Percentiles rank a stretch among this genome's conserved stretches.
Conservation (phyloP, 2,113 vertebrate species). For the Chloropsis cyanopogon region DNA sequence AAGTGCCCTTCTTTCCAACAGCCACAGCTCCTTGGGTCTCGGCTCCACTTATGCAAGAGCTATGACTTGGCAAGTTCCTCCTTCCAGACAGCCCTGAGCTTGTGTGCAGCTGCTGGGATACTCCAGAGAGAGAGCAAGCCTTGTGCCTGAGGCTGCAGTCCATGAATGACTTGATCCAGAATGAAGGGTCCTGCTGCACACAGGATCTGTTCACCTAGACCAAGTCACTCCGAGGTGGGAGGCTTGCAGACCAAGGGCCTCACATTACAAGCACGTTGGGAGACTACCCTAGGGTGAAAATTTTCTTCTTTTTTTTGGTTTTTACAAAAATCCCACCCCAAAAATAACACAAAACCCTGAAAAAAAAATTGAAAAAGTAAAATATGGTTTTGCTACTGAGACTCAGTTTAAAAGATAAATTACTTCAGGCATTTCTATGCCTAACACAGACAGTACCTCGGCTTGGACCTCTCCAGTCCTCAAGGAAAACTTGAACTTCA, state of each 20-base stretch:
- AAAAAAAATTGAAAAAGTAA: neutral
- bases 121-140: neutral
- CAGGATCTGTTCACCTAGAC: neutral
- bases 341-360: neutral
- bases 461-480: neutral
- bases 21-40: neutral
- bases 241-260: neutral
- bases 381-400: neutral
- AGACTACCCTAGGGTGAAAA: no score
- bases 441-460: neutral
- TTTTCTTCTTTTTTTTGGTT: no score
- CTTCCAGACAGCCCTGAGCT: neutral
- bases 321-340: neutral
- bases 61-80: constrained; percentile 60
- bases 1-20: neutral
- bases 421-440: neutral
- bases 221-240: neutral
- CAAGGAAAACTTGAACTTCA: neutral
- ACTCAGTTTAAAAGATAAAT: neutral
- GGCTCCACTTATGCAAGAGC: constrained; percentile 27
- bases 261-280: neutral
- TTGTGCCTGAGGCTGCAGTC: neutral
- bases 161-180: neutral
- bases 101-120: neutral
- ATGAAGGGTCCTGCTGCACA: neutral